Evolutionary conservation across 2,797 vertebrate genomes (phyloP).

Genomic region (Brachyrhaphis roseni): DNA sequence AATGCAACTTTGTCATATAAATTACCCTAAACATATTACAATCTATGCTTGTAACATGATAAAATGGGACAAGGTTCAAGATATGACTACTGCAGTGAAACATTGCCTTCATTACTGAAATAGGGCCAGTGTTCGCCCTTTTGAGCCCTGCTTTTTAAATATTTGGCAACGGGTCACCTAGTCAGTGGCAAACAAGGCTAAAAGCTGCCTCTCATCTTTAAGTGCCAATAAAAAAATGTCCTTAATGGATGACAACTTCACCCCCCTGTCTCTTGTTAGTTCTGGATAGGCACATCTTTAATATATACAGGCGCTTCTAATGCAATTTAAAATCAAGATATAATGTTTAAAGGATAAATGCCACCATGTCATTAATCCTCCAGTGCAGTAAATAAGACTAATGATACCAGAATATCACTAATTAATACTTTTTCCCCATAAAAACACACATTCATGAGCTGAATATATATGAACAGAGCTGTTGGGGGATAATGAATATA

Average conservation of each 20-base stretch:
- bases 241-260: slow-evolving; percentile 84
- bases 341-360: slow-evolving; percentile 87
- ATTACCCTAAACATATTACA: not conserved
- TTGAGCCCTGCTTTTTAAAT: slow-evolving; percentile 53
- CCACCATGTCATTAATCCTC: slow-evolving; percentile 79
- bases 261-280: slow-evolving; percentile 66
- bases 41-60: not conserved
- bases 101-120: slow-evolving; percentile 32
- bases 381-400: slow-evolving; percentile 81
- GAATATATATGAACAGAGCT: slow-evolving; percentile 72
- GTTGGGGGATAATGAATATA: slow-evolving; percentile 59
- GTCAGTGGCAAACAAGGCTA: slow-evolving; percentile 77
- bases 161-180: slow-evolving; percentile 63
- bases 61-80: not conserved
- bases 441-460: slow-evolving; percentile 73
- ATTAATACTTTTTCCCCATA: slow-evolving; percentile 80
- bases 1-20: not conserved
- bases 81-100: not conserved
- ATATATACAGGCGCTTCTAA: slow-evolving; percentile 83
- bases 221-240: slow-evolving; percentile 85
- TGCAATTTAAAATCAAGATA: slow-evolving; percentile 85
- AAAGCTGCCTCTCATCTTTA: slow-evolving; percentile 85
- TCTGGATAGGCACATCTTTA: slow-evolving; percentile 74
- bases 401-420: slow-evolving; percentile 83
- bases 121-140: slow-evolving; percentile 24